Evolutionary conservation across 1,140 invertebrate genomes (phyloP), one percentile per base, ranked within the genome.

Genomic region (Heliconius hermathena): DNA sequence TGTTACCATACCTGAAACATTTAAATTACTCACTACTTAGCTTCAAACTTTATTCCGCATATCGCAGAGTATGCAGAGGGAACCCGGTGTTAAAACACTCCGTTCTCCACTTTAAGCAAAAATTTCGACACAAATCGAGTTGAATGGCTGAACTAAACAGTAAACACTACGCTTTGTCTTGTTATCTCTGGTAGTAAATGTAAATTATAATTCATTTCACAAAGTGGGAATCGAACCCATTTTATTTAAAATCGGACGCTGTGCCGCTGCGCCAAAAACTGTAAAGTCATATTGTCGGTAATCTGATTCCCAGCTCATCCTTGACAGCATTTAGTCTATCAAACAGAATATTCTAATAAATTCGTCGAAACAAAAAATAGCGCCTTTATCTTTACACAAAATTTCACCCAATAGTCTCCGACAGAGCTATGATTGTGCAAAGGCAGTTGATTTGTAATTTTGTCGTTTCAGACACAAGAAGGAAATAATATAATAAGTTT

Each of bases 371-470:
- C 26, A 66, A 66, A 66, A 66, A 29, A 66, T 29, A 66, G 8
- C 22, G 26, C 26, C 13, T 66, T 66, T 66, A 5, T 66, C 60
- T 66, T 66, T 29, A 29, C 26, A 66, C 60, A 18, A 16, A 66
- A 66, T 29, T 66, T 22, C 60, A 66, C 9, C 60, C 26, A 66
- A 66, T 66, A 29, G 22, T 66, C 60, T 29, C 60, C 26, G n/a
- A 29, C 60, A 18, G 26, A 26, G 60, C 60, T 66, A 29, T 66
- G 60, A 66, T 66, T 66, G 60, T 66, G 60, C 11, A 66, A 66
- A 66, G 60, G 22, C 60, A 66, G 60, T 29, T 66, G 60, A 66
- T 66, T 66, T 66, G 9, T 66, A 29, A 66, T 22, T 66, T 6
- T 13, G 60, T 66, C 60, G 4, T 66, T 66, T 66, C 60, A 5